Evolutionary conservation across 2,797 vertebrate genomes (phyloP).

Genomic region (Pangasius mekongensis): DNA sequence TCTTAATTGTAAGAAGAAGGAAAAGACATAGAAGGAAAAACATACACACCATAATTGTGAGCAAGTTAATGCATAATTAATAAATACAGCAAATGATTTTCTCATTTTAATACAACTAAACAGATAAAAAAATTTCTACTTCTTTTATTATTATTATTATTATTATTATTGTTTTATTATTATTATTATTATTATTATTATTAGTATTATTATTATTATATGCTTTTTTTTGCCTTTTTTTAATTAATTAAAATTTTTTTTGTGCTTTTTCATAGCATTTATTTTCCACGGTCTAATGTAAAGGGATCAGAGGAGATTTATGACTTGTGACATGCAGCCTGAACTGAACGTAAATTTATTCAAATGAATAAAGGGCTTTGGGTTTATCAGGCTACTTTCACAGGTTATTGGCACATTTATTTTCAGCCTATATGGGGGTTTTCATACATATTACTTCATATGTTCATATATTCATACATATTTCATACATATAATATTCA

Average conservation of each 20-base stretch:
- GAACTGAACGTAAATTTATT: slow-evolving; percentile 12
- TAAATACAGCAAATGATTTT: background rate
- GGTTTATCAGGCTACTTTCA: slow-evolving; percentile 3
- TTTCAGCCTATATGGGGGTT: background rate
- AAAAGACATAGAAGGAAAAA: background rate
- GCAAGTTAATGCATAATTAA: background rate
- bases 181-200: background rate
- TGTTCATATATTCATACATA: slow-evolving; percentile 4
- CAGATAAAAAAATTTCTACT: background rate
- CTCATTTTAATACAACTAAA: background rate
- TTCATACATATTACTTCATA: slow-evolving; percentile 1
- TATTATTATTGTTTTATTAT: background rate
- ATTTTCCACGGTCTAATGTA: background rate
- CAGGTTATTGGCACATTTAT: slow-evolving; percentile 9
- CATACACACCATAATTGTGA: background rate
- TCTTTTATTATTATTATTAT: background rate
- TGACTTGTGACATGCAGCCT: background rate
- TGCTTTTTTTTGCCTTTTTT: background rate
- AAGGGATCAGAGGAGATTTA: background rate
- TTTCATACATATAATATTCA: background rate
- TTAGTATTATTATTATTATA: background rate
- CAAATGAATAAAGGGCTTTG: background rate
- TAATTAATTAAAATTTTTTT: background rate
- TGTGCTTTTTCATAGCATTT: background rate
- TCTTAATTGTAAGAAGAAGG: background rate